A percentile compares a stretch with the other conserved stretches of the same genome.
Evolutionary conservation across 1,140 invertebrate species (phyloP).

Genomic region (Adoxophyes honmai): DNA sequence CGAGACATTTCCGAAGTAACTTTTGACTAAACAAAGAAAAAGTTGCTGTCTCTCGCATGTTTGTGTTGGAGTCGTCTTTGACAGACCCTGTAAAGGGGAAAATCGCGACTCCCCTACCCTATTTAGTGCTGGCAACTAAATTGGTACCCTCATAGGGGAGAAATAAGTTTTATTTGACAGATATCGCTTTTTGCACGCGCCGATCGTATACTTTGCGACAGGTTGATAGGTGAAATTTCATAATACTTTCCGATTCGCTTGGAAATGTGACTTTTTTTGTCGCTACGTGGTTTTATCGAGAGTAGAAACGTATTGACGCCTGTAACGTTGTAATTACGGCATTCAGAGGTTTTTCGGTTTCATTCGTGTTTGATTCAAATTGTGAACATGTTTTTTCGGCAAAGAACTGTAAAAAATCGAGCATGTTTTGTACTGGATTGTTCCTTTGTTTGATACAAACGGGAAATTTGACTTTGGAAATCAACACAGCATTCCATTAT

Average conservation of each 20-base stretch:
- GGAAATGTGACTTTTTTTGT: background rate
- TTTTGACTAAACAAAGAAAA: conserved; percentile 6
- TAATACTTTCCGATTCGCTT: conserved; percentile 12
- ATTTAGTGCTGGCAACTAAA: conserved; percentile 60
- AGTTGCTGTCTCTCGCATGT: background rate
- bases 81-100: conserved; percentile 2
- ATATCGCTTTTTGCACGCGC: conserved; percentile 29
- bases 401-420: too few relatives aligned
- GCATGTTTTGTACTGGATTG: too few relatives aligned
- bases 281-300: background rate
- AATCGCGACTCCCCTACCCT: conserved; percentile 34
- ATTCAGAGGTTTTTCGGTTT: too few relatives aligned
- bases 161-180: conserved; percentile 58
- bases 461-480: too few relatives aligned
- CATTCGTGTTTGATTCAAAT: too few relatives aligned
- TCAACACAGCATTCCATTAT: too few relatives aligned
- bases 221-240: conserved; percentile 22
- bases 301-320: background rate
- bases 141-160: conserved; percentile 47
- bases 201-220: conserved; percentile 28
- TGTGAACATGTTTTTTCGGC: too few relatives aligned
- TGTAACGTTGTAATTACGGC: too few relatives aligned
- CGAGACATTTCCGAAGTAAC: background rate
- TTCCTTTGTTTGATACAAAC: too few relatives aligned
- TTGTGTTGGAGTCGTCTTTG: conserved; percentile 1